Percentiles rank a stretch among this genome's conserved stretches.
Conservation (phyloP, 1,140 invertebrate species). For the Drosophila busckii region DNA sequence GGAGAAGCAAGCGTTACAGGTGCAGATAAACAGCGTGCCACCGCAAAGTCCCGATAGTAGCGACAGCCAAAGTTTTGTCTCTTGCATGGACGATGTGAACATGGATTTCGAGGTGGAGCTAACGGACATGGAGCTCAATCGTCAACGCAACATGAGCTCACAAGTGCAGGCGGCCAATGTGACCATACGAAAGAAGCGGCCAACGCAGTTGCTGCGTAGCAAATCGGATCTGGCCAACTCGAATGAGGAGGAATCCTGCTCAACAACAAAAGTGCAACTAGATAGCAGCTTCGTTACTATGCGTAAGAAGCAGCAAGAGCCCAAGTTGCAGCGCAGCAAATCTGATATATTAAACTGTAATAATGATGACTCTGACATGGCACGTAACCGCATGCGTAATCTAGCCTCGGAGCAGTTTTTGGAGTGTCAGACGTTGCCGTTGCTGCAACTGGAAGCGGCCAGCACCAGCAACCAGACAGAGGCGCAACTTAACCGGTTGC, state of each 20-base stretch:
- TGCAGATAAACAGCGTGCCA: neutral
- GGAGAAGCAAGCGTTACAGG: constrained; percentile 11
- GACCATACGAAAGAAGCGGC: neutral
- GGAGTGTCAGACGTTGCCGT: constrained; percentile 30
- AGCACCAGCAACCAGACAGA: constrained; percentile 43
- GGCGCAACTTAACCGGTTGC: constrained; percentile 73
- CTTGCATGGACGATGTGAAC: too few relatives aligned
- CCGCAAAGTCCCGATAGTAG: neutral
- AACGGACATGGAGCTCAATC: too few relatives aligned
- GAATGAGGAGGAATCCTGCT: too few relatives aligned
- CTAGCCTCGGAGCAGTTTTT: constrained; percentile 44
- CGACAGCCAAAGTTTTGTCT: neutral
- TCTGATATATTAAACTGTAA: constrained; percentile 46
- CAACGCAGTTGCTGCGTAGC: neutral
- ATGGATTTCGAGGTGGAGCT: constrained; percentile 1
- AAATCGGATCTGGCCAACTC: constrained; percentile 8
- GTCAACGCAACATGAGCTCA: too few relatives aligned
- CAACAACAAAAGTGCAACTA: too few relatives aligned
- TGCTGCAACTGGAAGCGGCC: constrained; percentile 5
- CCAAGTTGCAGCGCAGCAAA: constrained; percentile 6
- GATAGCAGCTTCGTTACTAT: too few relatives aligned
- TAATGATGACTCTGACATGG: constrained; percentile 9
- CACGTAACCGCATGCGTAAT: constrained; percentile 38
- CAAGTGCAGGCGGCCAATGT: too few relatives aligned
- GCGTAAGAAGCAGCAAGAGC: neutral